Percentiles rank a stretch among this genome's conserved stretches.
Conservation (phyloP, 2,797 vertebrate genomes). For the Molossus alvarezi region DNA sequence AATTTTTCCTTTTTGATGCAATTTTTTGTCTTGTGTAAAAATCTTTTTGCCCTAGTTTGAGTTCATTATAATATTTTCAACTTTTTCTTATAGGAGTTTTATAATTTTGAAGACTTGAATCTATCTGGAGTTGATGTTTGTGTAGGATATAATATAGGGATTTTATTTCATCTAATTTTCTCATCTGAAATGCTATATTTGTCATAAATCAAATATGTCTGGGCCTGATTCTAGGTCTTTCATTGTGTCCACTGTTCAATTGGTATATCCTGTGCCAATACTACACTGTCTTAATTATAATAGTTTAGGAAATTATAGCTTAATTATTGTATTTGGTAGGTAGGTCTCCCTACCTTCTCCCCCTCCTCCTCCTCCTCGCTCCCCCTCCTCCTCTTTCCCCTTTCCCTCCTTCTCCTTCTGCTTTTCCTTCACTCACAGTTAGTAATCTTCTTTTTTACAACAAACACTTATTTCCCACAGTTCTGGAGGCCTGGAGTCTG, state of each 20-base stretch:
- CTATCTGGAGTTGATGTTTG: not conserved
- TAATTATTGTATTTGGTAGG: not conserved
- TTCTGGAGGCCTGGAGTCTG: not conserved
- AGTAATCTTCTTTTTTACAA: no score
- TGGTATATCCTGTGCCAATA: not conserved
- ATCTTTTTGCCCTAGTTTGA: not conserved
- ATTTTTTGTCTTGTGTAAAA: not conserved
- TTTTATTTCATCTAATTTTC: not conserved
- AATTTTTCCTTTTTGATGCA: not conserved
- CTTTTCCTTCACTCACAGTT: no score
- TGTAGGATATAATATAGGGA: not conserved
- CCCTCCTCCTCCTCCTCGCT: no score
- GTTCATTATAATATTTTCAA: not conserved
- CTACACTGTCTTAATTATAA: not conserved
- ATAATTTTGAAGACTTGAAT: not conserved
- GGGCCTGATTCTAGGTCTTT: not conserved
- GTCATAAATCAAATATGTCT: no score
- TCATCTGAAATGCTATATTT: not conserved
- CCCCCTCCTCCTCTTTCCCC: no score
- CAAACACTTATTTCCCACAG: not conserved
- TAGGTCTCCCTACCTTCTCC: not conserved
- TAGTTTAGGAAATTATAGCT: not conserved
- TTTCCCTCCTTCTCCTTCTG: no score
- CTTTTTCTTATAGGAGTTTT: not conserved
- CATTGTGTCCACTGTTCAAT: not conserved